Conservation (phyloP, 2,113 vertebrate genomes). For the Scalopus aquaticus region DNA sequence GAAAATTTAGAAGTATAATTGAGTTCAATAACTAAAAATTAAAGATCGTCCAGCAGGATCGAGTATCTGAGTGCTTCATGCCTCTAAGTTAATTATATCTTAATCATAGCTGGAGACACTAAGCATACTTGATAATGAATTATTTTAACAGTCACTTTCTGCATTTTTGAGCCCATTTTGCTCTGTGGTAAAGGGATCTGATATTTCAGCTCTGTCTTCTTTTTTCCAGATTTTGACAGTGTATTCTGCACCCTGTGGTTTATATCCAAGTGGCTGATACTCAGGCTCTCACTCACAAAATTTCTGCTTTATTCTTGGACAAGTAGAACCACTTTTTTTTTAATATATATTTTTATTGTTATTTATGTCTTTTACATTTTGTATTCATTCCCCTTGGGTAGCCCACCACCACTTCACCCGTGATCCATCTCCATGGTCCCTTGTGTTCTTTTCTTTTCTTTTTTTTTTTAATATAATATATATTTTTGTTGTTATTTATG, state of each 20-base stretch:
- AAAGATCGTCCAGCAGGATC: not conserved
- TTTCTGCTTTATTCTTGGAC: not conserved
- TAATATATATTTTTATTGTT: no score
- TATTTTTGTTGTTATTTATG: no score
- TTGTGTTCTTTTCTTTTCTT: no score
- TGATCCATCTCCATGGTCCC: no score
- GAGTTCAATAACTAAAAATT: not conserved
- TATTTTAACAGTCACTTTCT: not conserved
- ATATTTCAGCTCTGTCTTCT: not conserved
- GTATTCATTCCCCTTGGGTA: no score
- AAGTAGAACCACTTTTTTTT: not conserved
- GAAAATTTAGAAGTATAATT: not conserved
- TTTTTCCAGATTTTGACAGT: not conserved
- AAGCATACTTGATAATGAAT: not conserved
- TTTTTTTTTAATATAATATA: no score
- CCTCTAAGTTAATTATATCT: not conserved
- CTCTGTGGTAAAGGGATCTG: not conserved
- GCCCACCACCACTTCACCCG: no score
- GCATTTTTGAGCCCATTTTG: not conserved
- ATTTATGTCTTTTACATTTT: no score
- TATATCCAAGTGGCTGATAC: not conserved
- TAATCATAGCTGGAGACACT: not conserved
- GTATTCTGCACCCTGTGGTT: not conserved
- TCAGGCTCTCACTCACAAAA: not conserved
- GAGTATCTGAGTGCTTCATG: not conserved